Evolutionary conservation across 2,113 vertebrate species (phyloP).

Genomic region (Coregonus clupeaformis): DNA sequence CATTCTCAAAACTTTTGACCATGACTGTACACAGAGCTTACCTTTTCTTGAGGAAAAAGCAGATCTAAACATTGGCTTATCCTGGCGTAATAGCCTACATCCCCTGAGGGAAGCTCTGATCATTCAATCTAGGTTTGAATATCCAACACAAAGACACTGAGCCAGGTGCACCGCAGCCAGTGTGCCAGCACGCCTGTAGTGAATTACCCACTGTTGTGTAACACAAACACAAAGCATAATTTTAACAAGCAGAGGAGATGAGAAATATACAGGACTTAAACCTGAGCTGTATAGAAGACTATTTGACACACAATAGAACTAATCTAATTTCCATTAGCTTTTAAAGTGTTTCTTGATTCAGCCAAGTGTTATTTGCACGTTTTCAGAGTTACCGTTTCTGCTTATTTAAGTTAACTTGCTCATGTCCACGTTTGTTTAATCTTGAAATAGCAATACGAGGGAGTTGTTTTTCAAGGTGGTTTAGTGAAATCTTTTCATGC

Average conservation of each 20-base stretch:
- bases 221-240: too few species aligned
- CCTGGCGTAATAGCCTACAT: slow-evolving; percentile 34
- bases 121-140: slow-evolving; percentile 28
- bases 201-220: slow-evolving; percentile 40
- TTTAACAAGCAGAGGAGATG: slow-evolving; percentile 11
- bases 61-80: slow-evolving; percentile 25
- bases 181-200: slow-evolving; percentile 9
- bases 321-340: slow-evolving; percentile 15
- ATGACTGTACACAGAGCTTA: neutral
- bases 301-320: too few species aligned
- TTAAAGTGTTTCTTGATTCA: too few species aligned
- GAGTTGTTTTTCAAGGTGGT: neutral
- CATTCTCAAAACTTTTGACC: too few species aligned
- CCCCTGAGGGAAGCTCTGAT: slow-evolving; percentile 23
- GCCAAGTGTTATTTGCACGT: slow-evolving; percentile 10
- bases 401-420: neutral
- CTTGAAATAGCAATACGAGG: neutral
- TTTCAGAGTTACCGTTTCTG: slow-evolving; percentile 23
- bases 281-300: neutral
- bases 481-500: neutral
- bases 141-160: slow-evolving; percentile 23
- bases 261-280: slow-evolving; percentile 15
- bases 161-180: neutral
- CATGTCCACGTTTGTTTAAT: neutral
- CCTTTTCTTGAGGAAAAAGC: neutral